Evolutionary conservation across 2,888 invertebrate species (phyloP).

Genomic region (Nebria salina): DNA sequence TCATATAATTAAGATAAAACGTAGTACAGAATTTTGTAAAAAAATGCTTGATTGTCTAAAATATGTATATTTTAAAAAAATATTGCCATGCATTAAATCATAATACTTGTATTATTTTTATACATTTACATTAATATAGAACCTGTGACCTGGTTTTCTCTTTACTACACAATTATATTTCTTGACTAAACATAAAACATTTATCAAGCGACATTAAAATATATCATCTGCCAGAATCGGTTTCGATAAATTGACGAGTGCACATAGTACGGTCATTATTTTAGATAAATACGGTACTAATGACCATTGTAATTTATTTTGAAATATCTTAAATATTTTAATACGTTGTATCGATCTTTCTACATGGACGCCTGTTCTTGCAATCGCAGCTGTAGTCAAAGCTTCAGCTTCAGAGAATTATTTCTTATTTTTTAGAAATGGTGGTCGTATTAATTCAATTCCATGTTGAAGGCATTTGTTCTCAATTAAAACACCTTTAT

Average conservation of each 20-base stretch:
- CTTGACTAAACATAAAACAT: too few species aligned
- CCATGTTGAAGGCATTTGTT: not conserved
- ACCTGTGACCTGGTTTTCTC: not conserved
- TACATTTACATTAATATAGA: not conserved
- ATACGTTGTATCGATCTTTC: slow-evolving; percentile 22
- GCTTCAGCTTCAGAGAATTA: slow-evolving; percentile 12
- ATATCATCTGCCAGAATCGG: not conserved
- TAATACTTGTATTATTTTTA: not conserved
- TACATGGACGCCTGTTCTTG: slow-evolving; percentile 11
- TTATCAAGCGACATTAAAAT: too few species aligned
- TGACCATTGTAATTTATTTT: too few species aligned
- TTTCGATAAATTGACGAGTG: slow-evolving; percentile 10
- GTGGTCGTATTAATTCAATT: slow-evolving; percentile 5
- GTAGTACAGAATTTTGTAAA: too few species aligned
- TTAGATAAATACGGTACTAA: too few species aligned
- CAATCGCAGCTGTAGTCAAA: not conserved
- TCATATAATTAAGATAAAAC: too few species aligned
- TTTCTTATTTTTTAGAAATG: slow-evolving; percentile 5
- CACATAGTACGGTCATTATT: slow-evolving; percentile 15
- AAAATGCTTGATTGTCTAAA: too few species aligned
- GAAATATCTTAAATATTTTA: slow-evolving; percentile 7
- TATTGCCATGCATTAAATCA: too few species aligned
- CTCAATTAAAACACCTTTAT: slow-evolving; percentile 5
- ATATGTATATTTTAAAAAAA: too few species aligned
- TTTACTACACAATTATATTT: not conserved